Evolutionary conservation across 2,888 invertebrate genomes (phyloP), one percentile per base, ranked within the genome.

Genomic region (Lithosia quadra): DNA sequence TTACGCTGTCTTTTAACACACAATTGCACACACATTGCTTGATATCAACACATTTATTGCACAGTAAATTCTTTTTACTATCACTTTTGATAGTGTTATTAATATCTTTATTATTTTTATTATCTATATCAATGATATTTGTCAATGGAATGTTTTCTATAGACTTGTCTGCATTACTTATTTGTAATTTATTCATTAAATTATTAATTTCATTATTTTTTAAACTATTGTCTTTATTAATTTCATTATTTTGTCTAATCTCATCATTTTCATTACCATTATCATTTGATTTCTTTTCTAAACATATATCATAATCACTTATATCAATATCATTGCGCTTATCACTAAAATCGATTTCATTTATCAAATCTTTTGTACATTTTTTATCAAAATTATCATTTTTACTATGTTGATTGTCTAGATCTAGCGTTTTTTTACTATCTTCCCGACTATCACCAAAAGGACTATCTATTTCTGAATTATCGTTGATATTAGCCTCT

Each of bases 31-130:
- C 63, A 58, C 53, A 63, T 0, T 65, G 28, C n/a, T 74, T 77
- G 0, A 64, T 28, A 64, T 67, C 71, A 18, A 61, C 33, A 57
- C 84, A 81, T 9, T 74, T 79, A 63, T 72, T 67, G 22, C 81
- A 81, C 34, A 60, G 34, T 7, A 64, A 7, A 63, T 49, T 67
- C 18, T 28, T 15, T 53, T 63, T 36, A 39, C 36, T 33, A 63
- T 58, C 64, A 49, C 28, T 22, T 24, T 39, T 53, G 15, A 22
- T 11, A 21, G 49, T 65, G 24, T 63, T 53, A 39, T 58, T 39
- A 13, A 60, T 64, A 49, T 60, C 66, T n/a, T 58, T 67, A 1
- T 22, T 39, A 13, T 55, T 39, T 18, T 68, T 65, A 5, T 68
- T 65, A 5, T 34, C 55, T n/a, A 43, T 39, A 60, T 34, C 64